phyloP scores from a whole-genome alignment of 2,888 invertebrate species.

The Sarcophaga variegata region DNA sequence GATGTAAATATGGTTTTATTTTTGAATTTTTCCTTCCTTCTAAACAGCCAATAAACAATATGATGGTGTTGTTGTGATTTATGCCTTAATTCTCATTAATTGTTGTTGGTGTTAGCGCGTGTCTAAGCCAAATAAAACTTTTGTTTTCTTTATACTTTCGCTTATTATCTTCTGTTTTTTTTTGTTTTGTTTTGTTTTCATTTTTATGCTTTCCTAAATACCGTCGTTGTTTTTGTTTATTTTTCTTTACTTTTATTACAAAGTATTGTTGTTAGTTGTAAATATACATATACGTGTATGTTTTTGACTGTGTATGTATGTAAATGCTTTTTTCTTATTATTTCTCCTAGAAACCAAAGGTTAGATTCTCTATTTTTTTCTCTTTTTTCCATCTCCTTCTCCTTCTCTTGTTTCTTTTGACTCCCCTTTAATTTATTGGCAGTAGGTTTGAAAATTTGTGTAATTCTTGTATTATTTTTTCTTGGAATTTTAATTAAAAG shows the following conservation, averaged over 20 bases:
- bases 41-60: no score
- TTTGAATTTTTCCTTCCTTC: no score
- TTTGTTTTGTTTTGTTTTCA: no score
- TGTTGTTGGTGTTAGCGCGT: background rate
- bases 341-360: background rate
- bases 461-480: background rate
- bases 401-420: background rate
- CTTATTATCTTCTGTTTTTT: no score
- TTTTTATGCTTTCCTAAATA: no score
- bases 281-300: background rate
- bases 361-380: slow-evolving; percentile 2
- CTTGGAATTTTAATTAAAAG: slow-evolving; percentile 44
- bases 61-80: no score
- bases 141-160: no score
- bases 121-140: background rate
- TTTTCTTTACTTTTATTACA: background rate
- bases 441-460: slow-evolving; percentile 33
- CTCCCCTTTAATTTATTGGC: slow-evolving; percentile 31
- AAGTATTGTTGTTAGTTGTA: background rate
- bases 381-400: background rate
- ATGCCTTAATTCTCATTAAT: no score
- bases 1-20: no score
- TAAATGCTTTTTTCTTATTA: background rate
- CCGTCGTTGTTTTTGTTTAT: no score
- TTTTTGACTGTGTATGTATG: background rate